phyloP scores from a whole-genome alignment of 2,888 invertebrate species.

The Lepidochitona cinerea region DNA sequence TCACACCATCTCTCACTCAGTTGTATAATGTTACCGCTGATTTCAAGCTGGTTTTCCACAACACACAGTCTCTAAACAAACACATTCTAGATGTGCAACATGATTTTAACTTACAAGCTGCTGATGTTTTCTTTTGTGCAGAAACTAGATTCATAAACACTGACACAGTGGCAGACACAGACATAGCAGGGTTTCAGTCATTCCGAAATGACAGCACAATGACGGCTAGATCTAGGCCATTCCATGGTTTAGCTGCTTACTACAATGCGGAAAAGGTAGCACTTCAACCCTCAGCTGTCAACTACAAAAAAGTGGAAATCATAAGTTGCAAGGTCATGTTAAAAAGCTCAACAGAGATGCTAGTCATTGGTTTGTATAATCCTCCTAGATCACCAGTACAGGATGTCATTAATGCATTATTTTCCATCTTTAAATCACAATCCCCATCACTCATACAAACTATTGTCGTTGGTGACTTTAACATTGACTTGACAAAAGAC shows the following conservation, averaged over 20 bases:
- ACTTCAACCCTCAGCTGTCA: background rate
- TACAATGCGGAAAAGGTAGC: background rate
- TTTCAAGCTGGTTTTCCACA: conserved; percentile 22
- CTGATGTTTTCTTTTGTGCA: conserved; percentile 23
- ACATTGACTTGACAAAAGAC: background rate
- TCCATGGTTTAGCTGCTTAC: conserved; percentile 18
- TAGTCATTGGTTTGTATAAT: background rate
- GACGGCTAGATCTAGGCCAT: conserved; percentile 14
- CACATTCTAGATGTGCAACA: background rate
- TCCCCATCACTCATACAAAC: background rate
- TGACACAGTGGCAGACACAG: conserved; percentile 1
- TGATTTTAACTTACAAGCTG: background rate
- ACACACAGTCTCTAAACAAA: conserved; percentile 10
- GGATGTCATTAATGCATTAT: background rate
- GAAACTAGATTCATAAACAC: conserved; percentile 22
- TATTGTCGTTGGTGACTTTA: background rate
- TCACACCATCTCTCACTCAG: conserved; percentile 6
- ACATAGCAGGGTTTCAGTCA: conserved; percentile 2
- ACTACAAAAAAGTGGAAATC: background rate
- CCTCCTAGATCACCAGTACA: background rate
- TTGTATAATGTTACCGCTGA: conserved; percentile 6
- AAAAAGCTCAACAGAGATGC: background rate
- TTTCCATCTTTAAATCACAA: background rate
- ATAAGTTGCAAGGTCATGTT: background rate
- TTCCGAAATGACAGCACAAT: background rate